These are phyloP conservation scores for Martes martes DNA, from an alignment of 2,113 vertebrate genomes.

Conservation along the genomic window DNA sequence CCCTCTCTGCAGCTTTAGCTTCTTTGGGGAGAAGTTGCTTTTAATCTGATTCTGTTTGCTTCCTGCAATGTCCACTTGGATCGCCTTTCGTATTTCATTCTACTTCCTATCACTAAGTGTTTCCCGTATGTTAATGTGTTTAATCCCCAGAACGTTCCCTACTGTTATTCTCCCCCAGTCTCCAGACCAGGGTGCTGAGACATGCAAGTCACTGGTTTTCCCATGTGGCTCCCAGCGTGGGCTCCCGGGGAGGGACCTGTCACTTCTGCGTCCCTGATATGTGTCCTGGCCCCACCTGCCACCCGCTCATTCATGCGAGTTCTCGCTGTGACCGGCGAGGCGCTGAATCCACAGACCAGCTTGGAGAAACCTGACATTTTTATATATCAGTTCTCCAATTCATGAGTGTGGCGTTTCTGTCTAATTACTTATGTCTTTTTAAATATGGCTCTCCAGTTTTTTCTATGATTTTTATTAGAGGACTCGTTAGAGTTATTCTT, in stretches of 20 bases:
- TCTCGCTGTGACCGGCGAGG: neutral
- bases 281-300: no score
- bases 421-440: neutral
- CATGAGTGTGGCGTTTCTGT: neutral
- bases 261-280: fast-evolving
- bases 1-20: neutral
- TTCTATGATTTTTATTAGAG: neutral
- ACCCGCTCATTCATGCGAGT: neutral
- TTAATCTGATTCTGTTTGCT: neutral
- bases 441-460: neutral
- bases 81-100: neutral
- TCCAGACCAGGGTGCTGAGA: neutral
- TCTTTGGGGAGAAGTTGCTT: neutral
- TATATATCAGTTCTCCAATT: neutral
- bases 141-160: neutral
- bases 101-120: neutral
- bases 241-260: no score
- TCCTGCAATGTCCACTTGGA: neutral
- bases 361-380: neutral
- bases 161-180: no score
- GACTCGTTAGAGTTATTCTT: neutral
- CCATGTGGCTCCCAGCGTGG: fast-evolving
- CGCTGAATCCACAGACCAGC: neutral
- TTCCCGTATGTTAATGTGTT: neutral
- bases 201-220: neutral